Percentiles rank a stretch among this genome's conserved stretches.
Evolutionary conservation across 2,888 invertebrate genomes (phyloP).

Genomic region (Eupithecia centaureata): DNA sequence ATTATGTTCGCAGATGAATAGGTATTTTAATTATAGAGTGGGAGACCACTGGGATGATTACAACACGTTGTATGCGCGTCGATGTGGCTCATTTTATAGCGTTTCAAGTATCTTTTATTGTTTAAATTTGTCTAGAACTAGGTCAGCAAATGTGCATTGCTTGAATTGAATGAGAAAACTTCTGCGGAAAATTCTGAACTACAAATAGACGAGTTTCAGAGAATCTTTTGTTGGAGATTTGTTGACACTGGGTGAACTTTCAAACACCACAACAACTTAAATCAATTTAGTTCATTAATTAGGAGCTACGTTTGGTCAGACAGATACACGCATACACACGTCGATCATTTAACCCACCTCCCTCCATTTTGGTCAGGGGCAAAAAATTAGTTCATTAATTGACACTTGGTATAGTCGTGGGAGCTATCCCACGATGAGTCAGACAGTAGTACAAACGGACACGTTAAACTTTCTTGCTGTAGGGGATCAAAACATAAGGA

Average conservation of each 20-base stretch:
- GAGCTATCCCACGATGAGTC: not conserved
- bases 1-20: not conserved
- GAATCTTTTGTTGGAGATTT: not conserved
- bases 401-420: too few relatives aligned
- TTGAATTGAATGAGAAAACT: not conserved
- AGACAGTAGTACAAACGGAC: not conserved
- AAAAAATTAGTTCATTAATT: not conserved
- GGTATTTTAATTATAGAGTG: not conserved
- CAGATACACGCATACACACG: not conserved
- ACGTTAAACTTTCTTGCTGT: not conserved
- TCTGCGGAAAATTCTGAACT: not conserved
- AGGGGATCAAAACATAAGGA: not conserved
- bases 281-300: not conserved
- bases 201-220: not conserved
- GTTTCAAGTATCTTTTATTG: not conserved
- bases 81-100: not conserved
- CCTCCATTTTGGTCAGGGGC: not conserved
- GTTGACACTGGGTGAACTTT: not conserved
- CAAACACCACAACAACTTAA: not conserved
- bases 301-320: not conserved
- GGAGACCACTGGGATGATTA: slow-evolving; percentile 25
- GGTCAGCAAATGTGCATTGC: not conserved
- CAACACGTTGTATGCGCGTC: slow-evolving; percentile 23
- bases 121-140: not conserved
- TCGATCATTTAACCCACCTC: not conserved